Evolutionary conservation across 2,888 invertebrate species (phyloP).

Genomic region (Pachydiplax longipennis): DNA sequence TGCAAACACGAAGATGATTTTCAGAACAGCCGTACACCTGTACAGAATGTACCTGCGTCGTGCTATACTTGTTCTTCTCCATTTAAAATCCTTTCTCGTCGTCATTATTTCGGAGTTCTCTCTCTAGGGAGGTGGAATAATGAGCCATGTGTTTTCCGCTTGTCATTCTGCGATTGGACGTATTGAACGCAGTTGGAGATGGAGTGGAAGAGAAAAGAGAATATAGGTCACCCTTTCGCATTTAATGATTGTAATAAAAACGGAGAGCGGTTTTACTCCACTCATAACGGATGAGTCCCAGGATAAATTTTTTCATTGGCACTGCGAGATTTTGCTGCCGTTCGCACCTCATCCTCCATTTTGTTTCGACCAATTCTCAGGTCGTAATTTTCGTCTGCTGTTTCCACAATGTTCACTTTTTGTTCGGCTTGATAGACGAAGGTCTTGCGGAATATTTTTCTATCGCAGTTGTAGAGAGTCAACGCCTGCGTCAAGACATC

Average conservation of each 20-base stretch:
- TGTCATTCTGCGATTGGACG: neutral
- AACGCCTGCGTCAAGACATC: too few species aligned
- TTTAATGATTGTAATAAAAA: neutral
- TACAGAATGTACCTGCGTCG: too few species aligned
- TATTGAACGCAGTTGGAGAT: neutral
- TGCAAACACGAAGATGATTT: too few species aligned
- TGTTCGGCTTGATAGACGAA: neutral
- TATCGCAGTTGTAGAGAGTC: neutral
- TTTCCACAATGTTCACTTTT: neutral
- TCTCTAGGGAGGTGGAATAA: neutral
- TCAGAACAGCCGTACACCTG: too few species aligned
- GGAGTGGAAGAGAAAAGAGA: neutral
- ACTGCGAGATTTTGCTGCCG: neutral
- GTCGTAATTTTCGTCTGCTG: neutral
- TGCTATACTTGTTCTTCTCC: too few species aligned
- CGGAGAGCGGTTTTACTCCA: neutral
- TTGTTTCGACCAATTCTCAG: neutral
- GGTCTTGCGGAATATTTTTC: neutral
- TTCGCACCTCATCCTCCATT: neutral
- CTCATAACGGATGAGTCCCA: neutral
- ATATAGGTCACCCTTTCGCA: neutral
- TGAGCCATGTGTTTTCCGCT: neutral
- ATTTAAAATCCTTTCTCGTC: neutral
- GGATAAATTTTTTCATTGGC: neutral
- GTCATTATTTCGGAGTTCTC: neutral